Conservation (phyloP, 2,888 invertebrate genomes). For the Sphaeridia pumilis region DNA sequence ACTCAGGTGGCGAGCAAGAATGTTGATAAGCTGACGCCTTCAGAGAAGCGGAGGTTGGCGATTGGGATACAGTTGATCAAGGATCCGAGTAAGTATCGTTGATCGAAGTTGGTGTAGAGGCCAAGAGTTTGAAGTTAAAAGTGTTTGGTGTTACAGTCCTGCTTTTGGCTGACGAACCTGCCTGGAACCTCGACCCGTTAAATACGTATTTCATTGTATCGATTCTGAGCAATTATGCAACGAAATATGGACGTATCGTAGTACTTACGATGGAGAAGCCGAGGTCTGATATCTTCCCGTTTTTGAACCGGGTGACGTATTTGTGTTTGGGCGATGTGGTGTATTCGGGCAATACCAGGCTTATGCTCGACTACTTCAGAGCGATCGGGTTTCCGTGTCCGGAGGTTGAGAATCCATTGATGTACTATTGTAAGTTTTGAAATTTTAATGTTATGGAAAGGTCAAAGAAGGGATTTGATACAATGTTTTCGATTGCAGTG, state of each 20-base stretch:
- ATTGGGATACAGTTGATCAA: conserved; percentile 86
- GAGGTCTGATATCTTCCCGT: conserved; percentile 86
- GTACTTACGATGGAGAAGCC: conserved; percentile 88
- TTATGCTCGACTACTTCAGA: conserved; percentile 88
- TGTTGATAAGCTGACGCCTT: conserved; percentile 69
- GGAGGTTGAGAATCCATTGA: conserved; percentile 90
- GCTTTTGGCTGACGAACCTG: conserved; percentile 82
- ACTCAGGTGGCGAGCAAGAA: conserved; percentile 48
- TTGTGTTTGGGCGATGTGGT: conserved; percentile 84
- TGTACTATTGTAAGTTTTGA: conserved; percentile 76
- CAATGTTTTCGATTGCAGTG: conserved; percentile 44
- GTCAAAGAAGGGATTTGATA: not conserved
- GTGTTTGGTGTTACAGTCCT: conserved; percentile 55
- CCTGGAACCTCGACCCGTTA: conserved; percentile 84
- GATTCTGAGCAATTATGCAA: conserved; percentile 73
- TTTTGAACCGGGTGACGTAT: conserved; percentile 81
- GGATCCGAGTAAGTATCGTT: conserved; percentile 61
- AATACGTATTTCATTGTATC: conserved; percentile 91
- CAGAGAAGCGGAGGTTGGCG: conserved; percentile 77
- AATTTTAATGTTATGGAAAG: not conserved
- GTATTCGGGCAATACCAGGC: conserved; percentile 78
- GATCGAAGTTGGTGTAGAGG: not conserved
- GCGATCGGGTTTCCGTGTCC: conserved; percentile 94
- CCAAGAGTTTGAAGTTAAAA: not conserved
- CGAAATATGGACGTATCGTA: conserved; percentile 80